These are phyloP conservation scores for Burhinus bistriatus DNA, from an alignment of 2,113 vertebrate genomes.

Conservation along the genomic window DNA sequence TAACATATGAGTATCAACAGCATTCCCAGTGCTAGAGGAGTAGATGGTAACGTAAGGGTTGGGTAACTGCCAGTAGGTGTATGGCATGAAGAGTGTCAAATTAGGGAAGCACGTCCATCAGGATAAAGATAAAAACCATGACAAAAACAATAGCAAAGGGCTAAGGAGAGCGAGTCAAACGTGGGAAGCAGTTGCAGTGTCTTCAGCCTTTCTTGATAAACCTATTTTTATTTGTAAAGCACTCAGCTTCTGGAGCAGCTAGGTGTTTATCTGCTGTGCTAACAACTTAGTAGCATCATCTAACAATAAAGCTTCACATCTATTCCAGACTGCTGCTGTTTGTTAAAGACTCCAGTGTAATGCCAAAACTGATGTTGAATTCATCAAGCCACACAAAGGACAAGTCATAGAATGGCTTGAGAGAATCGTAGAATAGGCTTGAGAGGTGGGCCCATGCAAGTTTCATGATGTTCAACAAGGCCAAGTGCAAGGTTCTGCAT, in stretches of 20 bases:
- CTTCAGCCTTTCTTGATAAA: background rate
- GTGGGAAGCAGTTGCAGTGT: background rate
- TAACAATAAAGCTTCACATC: background rate
- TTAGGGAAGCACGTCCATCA: background rate
- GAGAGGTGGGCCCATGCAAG: background rate
- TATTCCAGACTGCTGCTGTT: background rate
- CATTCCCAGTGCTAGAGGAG: background rate
- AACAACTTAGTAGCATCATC: background rate
- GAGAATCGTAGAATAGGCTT: background rate
- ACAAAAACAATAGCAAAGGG: background rate
- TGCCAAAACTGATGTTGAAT: background rate
- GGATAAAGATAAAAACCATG: background rate
- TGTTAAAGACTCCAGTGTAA: background rate
- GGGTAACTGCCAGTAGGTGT: background rate
- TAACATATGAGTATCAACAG: background rate
- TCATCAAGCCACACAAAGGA: background rate
- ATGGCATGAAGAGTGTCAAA: background rate
- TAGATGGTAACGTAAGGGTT: background rate
- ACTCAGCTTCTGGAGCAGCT: background rate
- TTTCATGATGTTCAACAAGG: background rate
- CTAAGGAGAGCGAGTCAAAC: background rate
- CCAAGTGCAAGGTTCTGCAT: background rate
- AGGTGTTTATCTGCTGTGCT: background rate
- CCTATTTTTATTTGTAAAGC: background rate
- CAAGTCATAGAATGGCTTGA: background rate